Conservation (phyloP, 2,797 vertebrate genomes). For the Poeciliopsis turneri region DNA sequence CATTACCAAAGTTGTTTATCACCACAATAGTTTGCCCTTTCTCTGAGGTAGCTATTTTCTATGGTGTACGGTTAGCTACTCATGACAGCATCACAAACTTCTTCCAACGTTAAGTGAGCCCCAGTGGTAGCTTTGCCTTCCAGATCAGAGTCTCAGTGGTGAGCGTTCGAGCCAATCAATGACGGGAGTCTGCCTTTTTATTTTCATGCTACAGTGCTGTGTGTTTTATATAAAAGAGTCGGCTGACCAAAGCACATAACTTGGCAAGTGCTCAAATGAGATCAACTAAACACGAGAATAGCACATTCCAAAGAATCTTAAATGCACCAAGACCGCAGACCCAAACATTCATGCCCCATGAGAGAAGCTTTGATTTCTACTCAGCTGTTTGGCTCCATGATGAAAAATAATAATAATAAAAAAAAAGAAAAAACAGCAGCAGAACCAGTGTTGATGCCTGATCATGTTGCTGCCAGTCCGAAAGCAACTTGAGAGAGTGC, state of each 20-base stretch:
- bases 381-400: conserved; percentile 59
- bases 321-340: conserved; percentile 59
- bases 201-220: conserved; percentile 41
- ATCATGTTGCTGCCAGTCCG: conserved; percentile 50
- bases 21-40: conserved; percentile 66
- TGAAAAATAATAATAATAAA: conserved; percentile 17
- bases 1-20: neutral
- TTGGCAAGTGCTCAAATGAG: conserved; percentile 43
- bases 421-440: conserved; percentile 30
- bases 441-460: conserved; percentile 38
- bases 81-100: conserved; percentile 62
- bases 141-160: conserved; percentile 49
- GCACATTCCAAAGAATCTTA: conserved; percentile 42
- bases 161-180: conserved; percentile 36
- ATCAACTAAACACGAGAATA: conserved; percentile 43
- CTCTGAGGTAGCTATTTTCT: conserved; percentile 51
- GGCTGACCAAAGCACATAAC: conserved; percentile 48
- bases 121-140: conserved; percentile 49
- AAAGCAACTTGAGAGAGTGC: conserved; percentile 48
- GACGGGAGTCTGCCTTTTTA: conserved; percentile 51
- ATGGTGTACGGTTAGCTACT: conserved; percentile 34
- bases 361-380: conserved; percentile 70
- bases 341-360: conserved; percentile 35
- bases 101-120: conserved; percentile 53
- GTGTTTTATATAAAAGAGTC: conserved; percentile 25